Percentiles rank a stretch among this genome's conserved stretches.
Conservation (phyloP, 2,113 vertebrate species). For the Lophius piscatorius region DNA sequence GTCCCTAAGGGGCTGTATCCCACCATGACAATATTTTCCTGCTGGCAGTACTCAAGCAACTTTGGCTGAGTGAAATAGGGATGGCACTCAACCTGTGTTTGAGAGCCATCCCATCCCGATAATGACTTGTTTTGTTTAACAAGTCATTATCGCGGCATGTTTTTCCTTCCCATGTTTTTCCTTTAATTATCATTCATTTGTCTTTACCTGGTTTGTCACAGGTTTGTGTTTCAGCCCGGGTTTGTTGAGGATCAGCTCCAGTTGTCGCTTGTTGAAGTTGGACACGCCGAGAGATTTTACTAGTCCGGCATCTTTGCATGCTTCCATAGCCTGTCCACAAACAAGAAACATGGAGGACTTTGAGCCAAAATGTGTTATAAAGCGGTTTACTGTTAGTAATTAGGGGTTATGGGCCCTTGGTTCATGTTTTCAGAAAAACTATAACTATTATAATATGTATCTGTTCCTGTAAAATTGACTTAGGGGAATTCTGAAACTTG, state of each 20-base stretch:
- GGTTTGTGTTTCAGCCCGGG: constrained; percentile 92
- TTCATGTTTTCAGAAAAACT: too few species aligned
- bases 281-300: constrained; percentile 92
- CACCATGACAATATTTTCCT: constrained; percentile 87
- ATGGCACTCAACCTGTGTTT: constrained; percentile 94
- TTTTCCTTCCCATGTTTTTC: too few species aligned
- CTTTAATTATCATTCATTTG: background rate
- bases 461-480: background rate
- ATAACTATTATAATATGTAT: too few species aligned
- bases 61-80: constrained; percentile 94
- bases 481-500: background rate
- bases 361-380: background rate
- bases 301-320: constrained; percentile 93
- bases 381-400: too few species aligned
- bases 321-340: constrained; percentile 86
- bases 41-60: constrained; percentile 86
- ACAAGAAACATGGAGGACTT: background rate
- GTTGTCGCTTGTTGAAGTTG: constrained; percentile 93
- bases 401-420: too few species aligned
- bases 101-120: too few species aligned
- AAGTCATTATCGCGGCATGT: background rate
- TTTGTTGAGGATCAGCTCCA: constrained; percentile 92
- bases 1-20: constrained; percentile 93
- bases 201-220: constrained; percentile 89
- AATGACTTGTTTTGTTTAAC: too few species aligned